Conservation (phyloP, 2,113 vertebrate genomes). For the Lepidothrix coronata region DNA sequence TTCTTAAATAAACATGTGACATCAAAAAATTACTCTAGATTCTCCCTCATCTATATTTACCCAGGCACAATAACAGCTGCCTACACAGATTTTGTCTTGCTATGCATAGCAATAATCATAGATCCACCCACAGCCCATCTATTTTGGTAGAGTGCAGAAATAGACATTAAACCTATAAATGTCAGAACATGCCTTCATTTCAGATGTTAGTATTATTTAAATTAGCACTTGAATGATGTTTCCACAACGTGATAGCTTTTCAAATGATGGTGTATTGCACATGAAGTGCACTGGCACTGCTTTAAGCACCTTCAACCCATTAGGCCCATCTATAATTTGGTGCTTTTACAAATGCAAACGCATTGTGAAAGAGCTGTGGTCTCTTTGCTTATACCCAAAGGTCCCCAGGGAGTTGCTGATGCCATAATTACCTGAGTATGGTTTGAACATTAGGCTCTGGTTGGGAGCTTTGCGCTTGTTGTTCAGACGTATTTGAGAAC, state of each 20-base stretch:
- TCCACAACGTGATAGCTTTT: slow-evolving; percentile 62
- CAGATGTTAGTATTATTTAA: slow-evolving; percentile 72
- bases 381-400: slow-evolving; percentile 40
- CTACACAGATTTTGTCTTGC: slow-evolving; percentile 62
- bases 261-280: slow-evolving; percentile 56
- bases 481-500: neutral
- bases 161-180: slow-evolving; percentile 71
- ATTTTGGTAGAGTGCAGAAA: slow-evolving; percentile 66
- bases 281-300: slow-evolving; percentile 29
- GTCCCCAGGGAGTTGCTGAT: slow-evolving; percentile 26
- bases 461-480: neutral
- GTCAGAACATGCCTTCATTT: slow-evolving; percentile 61
- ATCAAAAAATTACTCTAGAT: slow-evolving; percentile 37
- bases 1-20: slow-evolving; percentile 34
- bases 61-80: slow-evolving; percentile 53
- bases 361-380: neutral
- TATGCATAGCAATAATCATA: slow-evolving; percentile 58
- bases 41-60: slow-evolving; percentile 60
- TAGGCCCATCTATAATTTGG: slow-evolving; percentile 59
- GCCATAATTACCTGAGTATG: slow-evolving; percentile 41
- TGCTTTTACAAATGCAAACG: slow-evolving; percentile 50
- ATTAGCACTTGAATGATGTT: slow-evolving; percentile 66
- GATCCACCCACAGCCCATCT: slow-evolving; percentile 60
- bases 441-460: neutral
- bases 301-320: slow-evolving; percentile 64